phyloP scores from a whole-genome alignment of 2,888 invertebrate genomes.

The Linnaemya tessellans region DNA sequence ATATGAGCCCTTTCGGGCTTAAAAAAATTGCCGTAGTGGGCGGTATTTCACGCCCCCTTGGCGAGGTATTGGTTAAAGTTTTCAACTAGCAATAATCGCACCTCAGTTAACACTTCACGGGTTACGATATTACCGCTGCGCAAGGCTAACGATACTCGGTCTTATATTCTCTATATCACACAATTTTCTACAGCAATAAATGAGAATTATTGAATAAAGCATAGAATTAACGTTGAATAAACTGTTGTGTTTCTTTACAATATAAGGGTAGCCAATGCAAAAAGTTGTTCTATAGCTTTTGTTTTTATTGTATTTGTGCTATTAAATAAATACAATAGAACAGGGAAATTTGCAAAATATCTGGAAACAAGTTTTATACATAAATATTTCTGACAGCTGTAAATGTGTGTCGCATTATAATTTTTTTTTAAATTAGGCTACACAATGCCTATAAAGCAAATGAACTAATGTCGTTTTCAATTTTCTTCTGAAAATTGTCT shows the following conservation, averaged over 20 bases:
- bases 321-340: no score
- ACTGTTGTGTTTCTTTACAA: not conserved
- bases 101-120: constrained; percentile 85
- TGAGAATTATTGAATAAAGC: constrained; percentile 28
- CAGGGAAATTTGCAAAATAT: no score
- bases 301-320: no score
- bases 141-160: constrained; percentile 23
- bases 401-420: no score
- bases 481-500: no score
- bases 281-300: not conserved
- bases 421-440: no score
- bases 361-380: no score
- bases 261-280: not conserved
- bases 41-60: constrained; percentile 93
- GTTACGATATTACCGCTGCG: constrained; percentile 60
- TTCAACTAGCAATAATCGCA: constrained; percentile 97
- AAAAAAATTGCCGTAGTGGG: constrained; percentile 84
- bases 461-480: no score
- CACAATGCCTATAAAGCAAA: no score
- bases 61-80: constrained; percentile 97
- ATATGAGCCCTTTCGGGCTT: constrained; percentile 40
- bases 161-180: not conserved
- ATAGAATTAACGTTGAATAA: not conserved
- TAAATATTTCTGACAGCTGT: no score
- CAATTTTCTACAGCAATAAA: not conserved